Base-by-base conservation (phyloP, 2,113 vertebrate genomes). In the Planiliza haematocheilus region DNA sequence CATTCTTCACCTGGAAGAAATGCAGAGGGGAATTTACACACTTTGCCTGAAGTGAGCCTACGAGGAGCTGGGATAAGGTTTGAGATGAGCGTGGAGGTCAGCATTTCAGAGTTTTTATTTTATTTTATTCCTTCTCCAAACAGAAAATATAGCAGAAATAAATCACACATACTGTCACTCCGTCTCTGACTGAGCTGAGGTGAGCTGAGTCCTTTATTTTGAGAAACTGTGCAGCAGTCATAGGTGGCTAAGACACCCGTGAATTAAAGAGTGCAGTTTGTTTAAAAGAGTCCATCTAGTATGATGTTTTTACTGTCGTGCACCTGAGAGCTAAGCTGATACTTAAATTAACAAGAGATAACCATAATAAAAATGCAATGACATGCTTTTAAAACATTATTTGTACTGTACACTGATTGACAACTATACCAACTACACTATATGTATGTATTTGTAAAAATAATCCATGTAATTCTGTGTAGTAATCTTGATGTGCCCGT, bases 1-100 rank as follows among this genome's bases (percentile, higher is more conserved):
- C 84, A 87, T 89, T 79, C 69, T 74, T 83, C 79, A 84, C 83
- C 77, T 84, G 74, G 58, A 84, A 90, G 82, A 91, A 84, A 83
- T 63, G 63, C 72, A 81, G 84, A 65, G 53, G 85, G 85, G 87
- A 88, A 89, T 89, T 89, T 74, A 83, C 69, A 83, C 77, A 82
- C 76, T 78, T 80, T 71, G 84, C 85, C 84, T 88, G 83, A 61
- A 91, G 86, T 84, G 66, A 91, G 81, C 70, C 82, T 62, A 50
- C 52, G 9, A 81, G 80, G 46, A 84, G 82, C 67, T 2, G 14
- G 34, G 56, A 79, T 71, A 67, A 86, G 81, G 76, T 83, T 81
- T 71, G 53, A 80, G 80, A 80, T 77, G 79, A 85, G 51, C 55
- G 21, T 36, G 41, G 72, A 81, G 83, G 86, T 88, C 90, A 89